Base-by-base conservation (phyloP, 2,797 vertebrate genomes). In the Takifugu rubripes region DNA sequence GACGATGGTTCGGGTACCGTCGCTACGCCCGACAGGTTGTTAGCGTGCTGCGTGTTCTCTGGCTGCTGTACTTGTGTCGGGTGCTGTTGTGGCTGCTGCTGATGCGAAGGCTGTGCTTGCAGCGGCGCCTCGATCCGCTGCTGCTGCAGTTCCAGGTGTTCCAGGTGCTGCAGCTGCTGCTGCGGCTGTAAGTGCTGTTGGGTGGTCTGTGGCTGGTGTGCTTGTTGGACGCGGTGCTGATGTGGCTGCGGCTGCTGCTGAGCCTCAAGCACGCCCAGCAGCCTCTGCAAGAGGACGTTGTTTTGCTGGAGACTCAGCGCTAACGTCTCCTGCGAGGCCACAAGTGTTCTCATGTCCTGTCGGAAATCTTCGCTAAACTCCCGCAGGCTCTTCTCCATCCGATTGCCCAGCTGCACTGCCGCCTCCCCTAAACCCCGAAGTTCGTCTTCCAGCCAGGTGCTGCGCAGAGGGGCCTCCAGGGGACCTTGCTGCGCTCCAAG, bases 361-460 rank as follows among this genome's bases (percentile, higher is more conserved):
- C 91, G 72, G 68, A 93, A 93, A 63, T 90, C 80, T 31, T 93
- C 91, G 1, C 89, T 88, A 46, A 92, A 93, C 58, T 93, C 92
- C 52, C 67, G 79, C 56, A 93, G 68, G 68, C 89, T 91, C 65
- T 87, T 91, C 70, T 93, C 92, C 25, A 93, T 87, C 7, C 89
- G 83, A 60, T 92, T 90, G 40, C 91, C 92, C 15, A 93, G 86
- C 66, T 90, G 90, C 42, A 91, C 84, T 1, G 92, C 92, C 1
- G 92, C 91, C 59, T 92, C 91, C 3, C 91, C 90, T 31, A 93
- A 81, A 3, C 90, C 89, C 26, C 90, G 82, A 3, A 93, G 85
- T 68, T 92, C 92, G 49, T 93, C 91, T 75, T 93, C 92, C 14
- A 92, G 87, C 92, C 92, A 93, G 29, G 88, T 90, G 58, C 84